These are phyloP conservation scores for Turnix velox DNA, from an alignment of 2,113 vertebrate genomes.

Conservation along the genomic window DNA sequence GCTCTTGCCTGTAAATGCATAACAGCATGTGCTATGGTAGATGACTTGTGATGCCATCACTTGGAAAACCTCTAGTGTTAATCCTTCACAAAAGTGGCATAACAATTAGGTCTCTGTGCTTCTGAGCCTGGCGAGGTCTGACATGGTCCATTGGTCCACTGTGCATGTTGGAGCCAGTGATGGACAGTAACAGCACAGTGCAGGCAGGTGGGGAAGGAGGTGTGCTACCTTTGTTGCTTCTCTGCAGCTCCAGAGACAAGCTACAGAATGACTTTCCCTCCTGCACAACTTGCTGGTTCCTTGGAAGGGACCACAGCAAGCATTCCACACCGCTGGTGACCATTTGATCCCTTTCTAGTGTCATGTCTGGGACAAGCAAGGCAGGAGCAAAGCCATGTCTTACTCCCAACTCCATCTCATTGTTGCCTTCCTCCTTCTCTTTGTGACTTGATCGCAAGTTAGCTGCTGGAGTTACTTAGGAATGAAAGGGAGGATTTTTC, in stretches of 20 bases:
- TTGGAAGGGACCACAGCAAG: not conserved
- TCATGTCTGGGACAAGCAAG: not conserved
- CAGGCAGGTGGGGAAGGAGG: not conserved
- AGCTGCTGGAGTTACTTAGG: not conserved
- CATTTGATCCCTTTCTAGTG: not conserved
- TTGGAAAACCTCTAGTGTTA: not conserved
- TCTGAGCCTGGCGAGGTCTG: not conserved
- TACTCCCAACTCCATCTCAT: not conserved
- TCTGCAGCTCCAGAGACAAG: not conserved
- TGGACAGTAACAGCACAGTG: not conserved
- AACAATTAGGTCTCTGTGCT: not conserved
- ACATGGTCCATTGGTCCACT: not conserved
- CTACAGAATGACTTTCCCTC: not conserved
- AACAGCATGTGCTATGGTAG: rapidly evolving
- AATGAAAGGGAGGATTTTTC: not conserved
- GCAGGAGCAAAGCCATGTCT: not conserved
- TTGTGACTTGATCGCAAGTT: not conserved
- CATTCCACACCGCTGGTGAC: not conserved
- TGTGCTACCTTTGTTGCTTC: not conserved
- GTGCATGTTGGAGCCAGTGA: not conserved
- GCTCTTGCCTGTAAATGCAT: not conserved
- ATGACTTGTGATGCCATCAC: not conserved
- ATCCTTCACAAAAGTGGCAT: not conserved
- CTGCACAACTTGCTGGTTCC: not conserved
- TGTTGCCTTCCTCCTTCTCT: not conserved